Base-by-base conservation (phyloP, 37 sponge, comb jelly and placozoan species). In the Corticium candelabrum region DNA sequence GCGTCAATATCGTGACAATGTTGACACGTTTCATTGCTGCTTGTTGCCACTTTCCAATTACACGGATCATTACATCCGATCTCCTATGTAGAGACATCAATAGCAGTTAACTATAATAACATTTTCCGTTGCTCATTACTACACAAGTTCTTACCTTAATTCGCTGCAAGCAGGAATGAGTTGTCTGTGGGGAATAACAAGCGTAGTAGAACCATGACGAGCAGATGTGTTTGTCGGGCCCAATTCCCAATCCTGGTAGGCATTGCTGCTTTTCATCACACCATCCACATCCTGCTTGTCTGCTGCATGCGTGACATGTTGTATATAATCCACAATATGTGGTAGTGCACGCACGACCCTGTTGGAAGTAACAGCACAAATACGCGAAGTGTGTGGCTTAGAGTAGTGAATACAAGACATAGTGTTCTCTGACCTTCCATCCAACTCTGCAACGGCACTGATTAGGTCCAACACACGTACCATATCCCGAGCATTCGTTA, bases 1-100 rank as follows among this genome's bases (percentile, higher is more conserved):
- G 11, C 11, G 62, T 21, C 62, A 27, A 50, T 50, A 50, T 50
- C 62, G 62, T 21, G 62, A 21, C 62, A 50, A 50, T 50, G 62
- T 50, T 50, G 62, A 21, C 62, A 50, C 62, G 62, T 50, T 50
- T 50, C 62, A 50, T 50, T 50, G 62, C 62, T 50, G 62, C 62
- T 50, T 50, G 62, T 50, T 21, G 62, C 62, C 62, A 50, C 62
- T 27, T 11, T 27, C 62, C 62, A 50, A 50, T 50, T 21, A 21
- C 62, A 50, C 21, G 62, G 62, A 50, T 21, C 62, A 21, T 27
- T 21, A 21, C 62, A 50, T 21, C 62, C 62, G 21, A 50, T 50
- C 21, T 50, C 62, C 62, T 50, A 50, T 50, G 62, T 21, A n/a
- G n/a, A n/a, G n/a, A n/a, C n/a, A n/a, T n/a, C n/a, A n/a, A n/a